These are phyloP conservation scores for Penaeus monodon DNA, from an alignment of 2,888 invertebrate genomes.

Conservation along the genomic window DNA sequence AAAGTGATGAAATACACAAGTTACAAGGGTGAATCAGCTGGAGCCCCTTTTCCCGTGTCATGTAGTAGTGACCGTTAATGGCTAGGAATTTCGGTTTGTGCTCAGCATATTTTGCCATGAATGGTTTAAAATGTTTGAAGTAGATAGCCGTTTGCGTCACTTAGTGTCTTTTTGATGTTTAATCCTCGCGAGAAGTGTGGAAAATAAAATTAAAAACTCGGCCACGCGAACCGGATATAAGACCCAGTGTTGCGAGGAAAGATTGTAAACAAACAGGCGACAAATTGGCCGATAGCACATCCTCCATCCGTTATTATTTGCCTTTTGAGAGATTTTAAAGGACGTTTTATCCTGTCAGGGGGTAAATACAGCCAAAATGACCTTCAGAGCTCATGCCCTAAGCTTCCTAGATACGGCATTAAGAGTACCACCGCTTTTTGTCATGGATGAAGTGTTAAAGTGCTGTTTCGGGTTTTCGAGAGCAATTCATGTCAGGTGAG, in stretches of 20 bases:
- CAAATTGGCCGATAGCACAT: neutral
- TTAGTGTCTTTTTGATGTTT: too few species aligned
- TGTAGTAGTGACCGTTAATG: too few species aligned
- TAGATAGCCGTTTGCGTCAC: too few species aligned
- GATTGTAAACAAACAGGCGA: conserved; percentile 44
- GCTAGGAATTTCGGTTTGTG: too few species aligned
- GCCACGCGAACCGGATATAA: conserved; percentile 1
- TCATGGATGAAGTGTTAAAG: conserved; percentile 63
- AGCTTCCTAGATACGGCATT: conserved; percentile 49
- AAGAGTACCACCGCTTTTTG: conserved; percentile 57
- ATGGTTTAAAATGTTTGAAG: too few species aligned
- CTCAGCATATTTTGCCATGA: too few species aligned
- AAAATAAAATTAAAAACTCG: too few species aligned
- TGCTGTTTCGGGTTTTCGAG: conserved; percentile 53
- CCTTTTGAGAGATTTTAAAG: neutral
- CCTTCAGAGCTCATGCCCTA: conserved; percentile 37
- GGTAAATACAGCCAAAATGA: conserved; percentile 21
- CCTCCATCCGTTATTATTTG: neutral
- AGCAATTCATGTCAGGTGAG: conserved; percentile 34
- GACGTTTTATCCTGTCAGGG: too few species aligned
- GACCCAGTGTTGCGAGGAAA: neutral
- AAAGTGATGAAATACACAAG: too few species aligned
- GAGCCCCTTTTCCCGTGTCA: too few species aligned
- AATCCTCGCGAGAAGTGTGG: too few species aligned
- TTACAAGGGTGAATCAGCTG: too few species aligned